Evolutionary conservation across 2,888 invertebrate genomes (phyloP).

Genomic region (Lepidochrysops patricia): DNA sequence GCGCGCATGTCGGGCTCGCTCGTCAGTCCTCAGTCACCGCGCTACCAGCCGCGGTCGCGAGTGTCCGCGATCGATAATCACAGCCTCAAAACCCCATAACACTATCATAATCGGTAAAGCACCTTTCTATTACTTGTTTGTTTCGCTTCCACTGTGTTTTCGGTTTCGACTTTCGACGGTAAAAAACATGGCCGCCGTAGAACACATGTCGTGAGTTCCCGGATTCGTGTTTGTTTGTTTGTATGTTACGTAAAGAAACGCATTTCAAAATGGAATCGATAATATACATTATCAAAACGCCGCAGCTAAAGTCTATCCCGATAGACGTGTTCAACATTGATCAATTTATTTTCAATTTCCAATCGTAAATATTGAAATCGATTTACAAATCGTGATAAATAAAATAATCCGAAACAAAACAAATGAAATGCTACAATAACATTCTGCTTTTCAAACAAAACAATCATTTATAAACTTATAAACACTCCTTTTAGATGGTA

Average conservation of each 20-base stretch:
- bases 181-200: conserved; percentile 48
- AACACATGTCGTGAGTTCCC: conserved; percentile 53
- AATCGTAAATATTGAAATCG: background rate
- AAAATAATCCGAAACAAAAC: background rate
- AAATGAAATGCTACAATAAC: background rate
- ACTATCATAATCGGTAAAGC: conserved; percentile 17
- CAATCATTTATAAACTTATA: background rate
- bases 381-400: background rate
- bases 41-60: conserved; percentile 62
- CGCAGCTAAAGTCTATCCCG: background rate
- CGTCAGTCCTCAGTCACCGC: conserved; percentile 62
- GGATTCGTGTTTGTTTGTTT: conserved; percentile 27
- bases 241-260: conserved; percentile 54
- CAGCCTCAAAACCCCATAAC: conserved; percentile 17
- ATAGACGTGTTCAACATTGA: background rate
- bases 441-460: background rate
- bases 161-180: conserved; percentile 37
- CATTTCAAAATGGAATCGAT: conserved; percentile 48
- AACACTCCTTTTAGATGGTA: background rate
- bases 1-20: conserved; percentile 43
- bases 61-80: conserved; percentile 55
- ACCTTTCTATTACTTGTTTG: background rate
- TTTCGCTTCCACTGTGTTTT: background rate
- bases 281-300: conserved; percentile 26
- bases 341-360: background rate